phyloP scores from a whole-genome alignment of 2,888 invertebrate species.

The Acrobasis consociella region DNA sequence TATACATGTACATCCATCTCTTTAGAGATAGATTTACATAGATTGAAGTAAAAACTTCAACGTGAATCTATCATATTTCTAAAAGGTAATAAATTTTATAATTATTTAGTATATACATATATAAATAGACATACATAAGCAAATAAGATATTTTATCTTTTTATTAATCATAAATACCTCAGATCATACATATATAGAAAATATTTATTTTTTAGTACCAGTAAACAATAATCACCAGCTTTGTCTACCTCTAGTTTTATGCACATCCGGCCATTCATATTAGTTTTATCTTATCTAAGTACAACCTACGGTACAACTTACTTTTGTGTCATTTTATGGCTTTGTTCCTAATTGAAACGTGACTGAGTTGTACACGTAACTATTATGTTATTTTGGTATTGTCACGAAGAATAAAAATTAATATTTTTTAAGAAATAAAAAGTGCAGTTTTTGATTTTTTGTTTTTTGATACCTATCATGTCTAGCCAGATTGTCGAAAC shows the following conservation, averaged over 20 bases:
- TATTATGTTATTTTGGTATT: neutral
- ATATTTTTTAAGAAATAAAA: too few species aligned
- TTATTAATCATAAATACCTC: too few species aligned
- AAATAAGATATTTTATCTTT: neutral
- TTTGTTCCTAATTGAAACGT: conserved; percentile 31
- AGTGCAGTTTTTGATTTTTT: too few species aligned
- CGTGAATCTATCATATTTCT: too few species aligned
- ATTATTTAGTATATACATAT: neutral
- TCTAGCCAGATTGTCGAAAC: too few species aligned
- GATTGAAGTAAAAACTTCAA: too few species aligned
- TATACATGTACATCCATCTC: too few species aligned
- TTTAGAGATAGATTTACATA: too few species aligned
- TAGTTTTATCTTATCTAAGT: conserved; percentile 25
- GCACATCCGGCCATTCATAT: conserved; percentile 11
- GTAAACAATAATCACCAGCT: neutral
- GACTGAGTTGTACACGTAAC: conserved; percentile 14
- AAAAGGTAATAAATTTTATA: too few species aligned
- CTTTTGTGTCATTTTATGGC: conserved; percentile 15
- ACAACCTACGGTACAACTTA: conserved; percentile 12
- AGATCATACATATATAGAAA: too few species aligned
- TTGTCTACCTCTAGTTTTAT: neutral
- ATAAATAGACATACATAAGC: neutral
- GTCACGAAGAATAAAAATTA: too few species aligned
- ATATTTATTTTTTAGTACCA: neutral
- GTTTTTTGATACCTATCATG: too few species aligned